Percentiles rank a stretch among this genome's conserved stretches.
Evolutionary conservation across 1,140 invertebrate genomes (phyloP).

Genomic region (Drosophila orosa): DNA sequence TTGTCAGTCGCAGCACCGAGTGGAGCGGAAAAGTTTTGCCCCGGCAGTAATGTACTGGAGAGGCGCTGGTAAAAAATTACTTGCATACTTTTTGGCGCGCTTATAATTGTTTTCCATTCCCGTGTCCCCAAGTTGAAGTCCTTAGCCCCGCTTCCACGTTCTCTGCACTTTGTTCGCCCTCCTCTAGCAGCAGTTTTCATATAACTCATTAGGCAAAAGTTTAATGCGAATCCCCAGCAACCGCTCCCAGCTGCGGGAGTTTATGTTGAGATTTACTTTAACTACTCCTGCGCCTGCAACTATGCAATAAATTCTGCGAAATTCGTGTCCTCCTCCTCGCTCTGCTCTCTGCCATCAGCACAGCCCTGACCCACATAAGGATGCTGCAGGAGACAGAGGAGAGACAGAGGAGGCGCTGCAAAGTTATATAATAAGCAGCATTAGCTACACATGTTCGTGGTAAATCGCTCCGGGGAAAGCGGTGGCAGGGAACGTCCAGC

Average conservation of each 20-base stretch:
- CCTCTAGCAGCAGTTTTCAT: conserved; percentile 18
- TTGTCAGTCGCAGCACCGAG: conserved; percentile 53
- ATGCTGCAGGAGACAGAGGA: neutral
- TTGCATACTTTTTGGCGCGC: conserved; percentile 76
- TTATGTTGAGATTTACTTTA: conserved; percentile 74
- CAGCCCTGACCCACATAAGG: conserved; percentile 64
- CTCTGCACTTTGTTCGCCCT: neutral
- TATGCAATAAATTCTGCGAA: conserved; percentile 77
- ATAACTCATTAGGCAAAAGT: conserved; percentile 79
- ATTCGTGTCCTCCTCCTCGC: conserved; percentile 53
- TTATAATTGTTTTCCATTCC: conserved; percentile 77
- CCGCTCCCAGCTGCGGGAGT: conserved; percentile 35
- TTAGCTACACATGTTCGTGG: conserved; percentile 70
- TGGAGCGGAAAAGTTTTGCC: conserved; percentile 56
- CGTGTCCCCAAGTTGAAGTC: conserved; percentile 7
- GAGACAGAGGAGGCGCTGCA: conserved; percentile 1
- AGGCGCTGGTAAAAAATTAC: conserved; percentile 57
- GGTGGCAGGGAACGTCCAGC: neutral
- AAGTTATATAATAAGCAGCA: conserved; percentile 76
- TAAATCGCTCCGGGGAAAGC: conserved; percentile 20
- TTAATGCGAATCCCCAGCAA: conserved; percentile 40
- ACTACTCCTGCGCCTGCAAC: conserved; percentile 75
- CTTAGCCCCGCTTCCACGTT: neutral
- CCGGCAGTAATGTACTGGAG: conserved; percentile 58
- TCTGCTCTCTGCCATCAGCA: conserved; percentile 6